Evolutionary conservation across 1,140 invertebrate genomes (phyloP).

Genomic region (Diorhabda sublineata): DNA sequence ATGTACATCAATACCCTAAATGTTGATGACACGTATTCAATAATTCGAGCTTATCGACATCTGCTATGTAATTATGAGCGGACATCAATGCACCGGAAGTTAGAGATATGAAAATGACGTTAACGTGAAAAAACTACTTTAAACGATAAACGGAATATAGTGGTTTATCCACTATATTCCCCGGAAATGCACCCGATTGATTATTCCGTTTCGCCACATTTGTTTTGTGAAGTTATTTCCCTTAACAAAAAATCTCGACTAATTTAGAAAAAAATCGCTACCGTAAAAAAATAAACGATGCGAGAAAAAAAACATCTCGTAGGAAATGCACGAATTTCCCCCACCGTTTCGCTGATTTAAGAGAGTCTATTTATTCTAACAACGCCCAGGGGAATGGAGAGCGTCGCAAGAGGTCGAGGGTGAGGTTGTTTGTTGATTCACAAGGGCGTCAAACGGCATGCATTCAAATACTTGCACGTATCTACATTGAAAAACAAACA

Average conservation of each 20-base stretch:
- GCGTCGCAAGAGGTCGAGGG: not conserved
- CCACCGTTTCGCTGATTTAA: not conserved
- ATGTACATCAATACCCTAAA: not conserved
- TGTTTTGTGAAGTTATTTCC: no score
- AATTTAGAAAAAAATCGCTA: slow-evolving; percentile 5
- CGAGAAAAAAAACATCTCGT: not conserved
- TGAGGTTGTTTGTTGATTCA: not conserved
- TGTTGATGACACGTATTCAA: slow-evolving; percentile 2
- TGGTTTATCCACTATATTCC: no score
- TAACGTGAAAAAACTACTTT: not conserved
- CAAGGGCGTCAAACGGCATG: not conserved
- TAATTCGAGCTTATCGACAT: not conserved
- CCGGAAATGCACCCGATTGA: no score
- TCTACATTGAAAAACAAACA: not conserved
- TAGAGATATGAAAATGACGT: not conserved
- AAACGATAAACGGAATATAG: no score
- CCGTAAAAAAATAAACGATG: not conserved
- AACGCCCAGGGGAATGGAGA: not conserved
- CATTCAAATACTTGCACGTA: not conserved
- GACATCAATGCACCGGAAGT: not conserved
- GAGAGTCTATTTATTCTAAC: not conserved
- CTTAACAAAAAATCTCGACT: not conserved
- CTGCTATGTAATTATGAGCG: not conserved
- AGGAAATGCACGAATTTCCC: not conserved
- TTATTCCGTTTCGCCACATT: no score